Conservation (phyloP, 2,113 vertebrate species). For the Podiceps cristatus region DNA sequence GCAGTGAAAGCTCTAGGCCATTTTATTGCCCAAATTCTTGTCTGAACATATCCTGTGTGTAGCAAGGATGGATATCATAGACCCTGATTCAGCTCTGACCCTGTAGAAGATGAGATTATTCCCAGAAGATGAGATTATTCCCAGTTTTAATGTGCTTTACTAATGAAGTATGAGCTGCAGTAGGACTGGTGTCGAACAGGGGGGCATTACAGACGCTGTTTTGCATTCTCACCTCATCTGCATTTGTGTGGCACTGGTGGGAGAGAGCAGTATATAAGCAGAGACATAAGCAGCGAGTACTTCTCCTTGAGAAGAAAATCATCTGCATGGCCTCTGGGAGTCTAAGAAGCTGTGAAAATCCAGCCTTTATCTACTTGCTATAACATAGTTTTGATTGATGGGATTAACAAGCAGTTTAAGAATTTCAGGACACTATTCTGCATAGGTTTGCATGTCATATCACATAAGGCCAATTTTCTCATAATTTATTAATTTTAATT, state of each 20-base stretch:
- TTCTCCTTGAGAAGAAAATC: neutral
- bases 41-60: neutral
- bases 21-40: neutral
- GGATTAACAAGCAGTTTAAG: constrained; percentile 19
- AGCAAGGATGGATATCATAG: neutral
- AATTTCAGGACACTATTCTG: neutral
- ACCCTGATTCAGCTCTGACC: neutral
- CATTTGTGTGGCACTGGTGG: neutral
- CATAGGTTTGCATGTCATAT: constrained; percentile 18
- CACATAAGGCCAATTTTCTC: constrained; percentile 18
- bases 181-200: neutral
- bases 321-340: neutral
- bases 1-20: neutral
- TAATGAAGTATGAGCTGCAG: neutral
- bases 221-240: neutral
- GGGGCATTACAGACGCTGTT: neutral
- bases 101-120: neutral
- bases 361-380: neutral
- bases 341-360: neutral
- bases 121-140: neutral
- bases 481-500: constrained; percentile 59
- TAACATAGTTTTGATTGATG: neutral
- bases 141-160: neutral
- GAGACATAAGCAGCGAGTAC: neutral
- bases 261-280: neutral